These are phyloP conservation scores for Lepisosteus osseus DNA, from an alignment of 2,113 vertebrate genomes.

Conservation along the genomic window DNA sequence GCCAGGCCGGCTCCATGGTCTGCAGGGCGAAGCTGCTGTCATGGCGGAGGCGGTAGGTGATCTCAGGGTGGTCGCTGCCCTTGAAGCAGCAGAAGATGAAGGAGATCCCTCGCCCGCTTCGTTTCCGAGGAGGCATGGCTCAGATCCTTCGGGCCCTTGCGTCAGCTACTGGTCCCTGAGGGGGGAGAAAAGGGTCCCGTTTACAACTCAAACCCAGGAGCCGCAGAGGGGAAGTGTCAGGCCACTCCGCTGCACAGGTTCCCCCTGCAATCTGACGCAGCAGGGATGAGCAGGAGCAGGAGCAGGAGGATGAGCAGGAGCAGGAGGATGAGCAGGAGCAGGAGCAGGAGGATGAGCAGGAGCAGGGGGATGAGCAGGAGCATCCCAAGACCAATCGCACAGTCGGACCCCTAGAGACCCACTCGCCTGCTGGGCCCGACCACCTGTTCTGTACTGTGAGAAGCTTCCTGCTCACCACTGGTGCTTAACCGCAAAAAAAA, in stretches of 20 bases:
- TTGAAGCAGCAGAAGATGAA: slow-evolving; percentile 97
- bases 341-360: too few relatives aligned
- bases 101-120: slow-evolving; percentile 78
- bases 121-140: slow-evolving; percentile 93
- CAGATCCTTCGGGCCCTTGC: slow-evolving; percentile 35
- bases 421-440: too few relatives aligned
- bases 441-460: neutral
- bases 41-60: slow-evolving; percentile 91
- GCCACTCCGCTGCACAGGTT: too few relatives aligned
- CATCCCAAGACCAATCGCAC: too few relatives aligned
- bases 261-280: too few relatives aligned
- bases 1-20: slow-evolving; percentile 87
- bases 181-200: slow-evolving; percentile 32
- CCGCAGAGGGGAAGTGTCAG: neutral
- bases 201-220: neutral
- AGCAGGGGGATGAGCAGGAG: too few relatives aligned
- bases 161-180: slow-evolving; percentile 61
- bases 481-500: too few relatives aligned
- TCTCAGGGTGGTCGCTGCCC: slow-evolving; percentile 91
- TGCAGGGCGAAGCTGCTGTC: slow-evolving; percentile 90
- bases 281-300: too few relatives aligned
- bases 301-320: too few relatives aligned
- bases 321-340: too few relatives aligned
- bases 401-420: too few relatives aligned
- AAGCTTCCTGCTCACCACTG: too few relatives aligned